phyloP scores from a whole-genome alignment of 2,113 vertebrate species.

The Centrocercus urophasianus region DNA sequence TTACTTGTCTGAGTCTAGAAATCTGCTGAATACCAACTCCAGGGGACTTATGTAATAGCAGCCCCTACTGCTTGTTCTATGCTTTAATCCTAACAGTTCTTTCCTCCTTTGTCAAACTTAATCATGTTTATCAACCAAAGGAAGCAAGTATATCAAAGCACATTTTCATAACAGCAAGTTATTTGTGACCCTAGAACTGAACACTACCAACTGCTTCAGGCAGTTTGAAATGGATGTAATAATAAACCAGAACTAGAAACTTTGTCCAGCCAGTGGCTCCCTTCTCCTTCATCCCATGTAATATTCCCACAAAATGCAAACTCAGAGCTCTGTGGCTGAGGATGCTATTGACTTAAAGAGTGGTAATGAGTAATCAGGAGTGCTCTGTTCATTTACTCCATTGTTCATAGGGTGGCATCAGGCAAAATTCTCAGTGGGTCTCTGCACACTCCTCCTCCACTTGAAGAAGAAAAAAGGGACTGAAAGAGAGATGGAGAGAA shows the following conservation, averaged over 20 bases:
- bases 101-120: background rate
- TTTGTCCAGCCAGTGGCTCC: background rate
- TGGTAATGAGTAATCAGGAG: background rate
- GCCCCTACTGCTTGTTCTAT: background rate
- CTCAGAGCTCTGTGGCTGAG: background rate
- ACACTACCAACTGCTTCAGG: background rate
- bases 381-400: background rate
- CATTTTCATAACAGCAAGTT: background rate
- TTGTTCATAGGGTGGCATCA: background rate
- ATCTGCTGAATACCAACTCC: background rate
- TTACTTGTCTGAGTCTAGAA: slow-evolving; percentile 54
- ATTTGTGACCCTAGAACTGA: background rate
- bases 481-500: background rate
- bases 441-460: background rate
- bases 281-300: background rate
- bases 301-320: background rate
- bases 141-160: background rate
- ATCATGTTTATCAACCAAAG: background rate
- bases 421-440: background rate
- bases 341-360: background rate
- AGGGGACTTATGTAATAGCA: background rate
- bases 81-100: background rate
- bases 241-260: background rate
- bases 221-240: background rate
- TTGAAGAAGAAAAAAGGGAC: background rate